These are phyloP conservation scores for Pogonus chalceus DNA, from an alignment of 1,140 invertebrate genomes.

Conservation along the genomic window DNA sequence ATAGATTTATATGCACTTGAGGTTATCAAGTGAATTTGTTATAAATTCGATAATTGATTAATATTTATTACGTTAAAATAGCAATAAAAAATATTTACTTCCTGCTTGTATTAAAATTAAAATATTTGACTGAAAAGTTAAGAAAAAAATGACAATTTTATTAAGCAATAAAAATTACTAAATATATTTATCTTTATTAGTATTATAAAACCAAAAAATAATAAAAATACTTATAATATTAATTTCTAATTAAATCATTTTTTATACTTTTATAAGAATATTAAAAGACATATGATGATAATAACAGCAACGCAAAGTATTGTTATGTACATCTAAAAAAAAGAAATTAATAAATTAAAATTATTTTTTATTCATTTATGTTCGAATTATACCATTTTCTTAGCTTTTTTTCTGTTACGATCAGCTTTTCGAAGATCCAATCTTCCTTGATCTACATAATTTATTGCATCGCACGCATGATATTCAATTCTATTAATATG, in stretches of 20 bases:
- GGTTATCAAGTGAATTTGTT: no score
- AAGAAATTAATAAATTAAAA: slow-evolving; percentile 13
- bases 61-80: no score
- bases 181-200: no score
- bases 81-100: no score
- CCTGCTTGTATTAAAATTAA: no score
- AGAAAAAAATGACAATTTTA: no score
- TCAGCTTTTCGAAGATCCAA: slow-evolving; percentile 54
- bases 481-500: slow-evolving; percentile 61
- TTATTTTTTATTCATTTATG: not conserved
- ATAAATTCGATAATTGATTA: no score
- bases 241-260: not conserved
- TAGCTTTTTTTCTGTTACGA: slow-evolving; percentile 52
- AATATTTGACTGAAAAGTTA: no score
- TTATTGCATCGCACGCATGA: slow-evolving; percentile 54
- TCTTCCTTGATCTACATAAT: slow-evolving; percentile 53
- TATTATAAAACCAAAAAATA: no score
- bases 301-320: slow-evolving; percentile 24
- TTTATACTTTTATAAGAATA: not conserved
- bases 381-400: slow-evolving; percentile 26
- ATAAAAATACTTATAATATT: not conserved
- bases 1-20: no score
- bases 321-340: slow-evolving; percentile 37
- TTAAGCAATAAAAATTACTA: no score
- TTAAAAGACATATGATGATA: slow-evolving; percentile 28